Percentiles rank a stretch among this genome's conserved stretches.
These are phyloP conservation scores for Coenobita brevimanus DNA, from an alignment of 1,140 invertebrate genomes.

Conservation along the genomic window DNA sequence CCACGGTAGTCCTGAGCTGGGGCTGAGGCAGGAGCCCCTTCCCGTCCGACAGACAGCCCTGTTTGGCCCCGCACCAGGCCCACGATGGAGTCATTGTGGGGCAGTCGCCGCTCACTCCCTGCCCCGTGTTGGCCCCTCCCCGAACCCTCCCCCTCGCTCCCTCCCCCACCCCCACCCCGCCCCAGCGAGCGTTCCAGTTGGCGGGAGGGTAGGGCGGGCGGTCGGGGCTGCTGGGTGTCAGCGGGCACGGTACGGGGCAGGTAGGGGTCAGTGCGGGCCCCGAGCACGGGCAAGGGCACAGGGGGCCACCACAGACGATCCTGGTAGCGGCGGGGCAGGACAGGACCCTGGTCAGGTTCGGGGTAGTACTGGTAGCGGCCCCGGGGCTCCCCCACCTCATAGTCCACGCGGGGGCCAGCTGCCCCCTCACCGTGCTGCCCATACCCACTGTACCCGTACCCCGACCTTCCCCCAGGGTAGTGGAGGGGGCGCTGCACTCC, in stretches of 20 bases:
- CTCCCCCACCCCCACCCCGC: too few relatives aligned
- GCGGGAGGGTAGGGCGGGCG: background rate
- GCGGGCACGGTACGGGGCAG: background rate
- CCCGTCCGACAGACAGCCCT: background rate
- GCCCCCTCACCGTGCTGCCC: slow-evolving; percentile 17
- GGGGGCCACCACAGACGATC: slow-evolving; percentile 39
- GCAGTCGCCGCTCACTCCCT: background rate
- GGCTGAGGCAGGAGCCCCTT: background rate
- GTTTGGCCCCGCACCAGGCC: slow-evolving; percentile 35
- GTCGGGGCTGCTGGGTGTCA: background rate
- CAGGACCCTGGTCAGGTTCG: background rate
- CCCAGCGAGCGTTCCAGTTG: background rate
- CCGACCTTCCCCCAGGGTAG: slow-evolving; percentile 5
- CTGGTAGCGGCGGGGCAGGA: slow-evolving; percentile 4
- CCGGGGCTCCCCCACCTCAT: slow-evolving; percentile 31
- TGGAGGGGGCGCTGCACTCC: background rate
- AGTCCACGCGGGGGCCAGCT: slow-evolving; percentile 29
- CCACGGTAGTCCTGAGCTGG: background rate
- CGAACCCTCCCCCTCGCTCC: background rate
- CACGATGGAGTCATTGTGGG: slow-evolving; percentile 42
- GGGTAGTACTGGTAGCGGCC: background rate
- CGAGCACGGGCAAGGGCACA: slow-evolving; percentile 18
- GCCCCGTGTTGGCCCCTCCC: background rate
- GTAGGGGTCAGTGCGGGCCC: slow-evolving; percentile 16
- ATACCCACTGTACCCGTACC: slow-evolving; percentile 7